Evolutionary conservation across 2,888 invertebrate species (phyloP), one percentile per base, ranked within the genome.

Genomic region (Dryadula phaetusa): DNA sequence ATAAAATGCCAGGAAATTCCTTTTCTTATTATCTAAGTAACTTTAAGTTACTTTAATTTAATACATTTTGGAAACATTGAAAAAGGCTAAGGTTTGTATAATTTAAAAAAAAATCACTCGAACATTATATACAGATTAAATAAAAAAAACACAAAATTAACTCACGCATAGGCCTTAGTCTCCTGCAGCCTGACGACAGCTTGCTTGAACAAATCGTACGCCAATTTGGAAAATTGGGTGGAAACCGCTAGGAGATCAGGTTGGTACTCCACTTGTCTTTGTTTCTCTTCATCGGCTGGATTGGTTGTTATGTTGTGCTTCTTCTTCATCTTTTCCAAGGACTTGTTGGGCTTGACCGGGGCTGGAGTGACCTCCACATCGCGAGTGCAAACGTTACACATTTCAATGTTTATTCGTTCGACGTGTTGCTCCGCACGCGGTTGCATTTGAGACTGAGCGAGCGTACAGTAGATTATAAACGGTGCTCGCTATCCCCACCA

Each of bases 101-200:
- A 37, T 40, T 40, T n/a, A 16, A 42, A 2, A 42, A 5, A 42
- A 42, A 42, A 42, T n/a, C n/a, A n/a, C n/a, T n/a, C n/a, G n/a
- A n/a, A n/a, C n/a, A n/a, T n/a, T n/a, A n/a, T 7, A 16, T 7
- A 28, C n/a, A 28, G n/a, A 49, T 7, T 12, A 20, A 52, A 25
- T 52, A 25, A 34, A 46, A 44, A 22, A 28, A 70, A 62, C 49
- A 93, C n/a, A n/a, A n/a, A n/a, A n/a, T n/a, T n/a, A n/a, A n/a
- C 94, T 93, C 66, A 94, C 94, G 88, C 88, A 78, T 89, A 93
- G 14, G 87, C 83, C 75, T 92, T 92, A 66, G 92, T 87, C 70
- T 91, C 88, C 71, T 92, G 90, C 34, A 92, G 71, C 1, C 80
- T 79, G 64, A 81, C 86, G 72, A 88, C 72, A 28, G 78, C 79